These are phyloP conservation scores for Atopsyche davidsoni DNA, from an alignment of 1,140 invertebrate genomes.

Conservation along the genomic window DNA sequence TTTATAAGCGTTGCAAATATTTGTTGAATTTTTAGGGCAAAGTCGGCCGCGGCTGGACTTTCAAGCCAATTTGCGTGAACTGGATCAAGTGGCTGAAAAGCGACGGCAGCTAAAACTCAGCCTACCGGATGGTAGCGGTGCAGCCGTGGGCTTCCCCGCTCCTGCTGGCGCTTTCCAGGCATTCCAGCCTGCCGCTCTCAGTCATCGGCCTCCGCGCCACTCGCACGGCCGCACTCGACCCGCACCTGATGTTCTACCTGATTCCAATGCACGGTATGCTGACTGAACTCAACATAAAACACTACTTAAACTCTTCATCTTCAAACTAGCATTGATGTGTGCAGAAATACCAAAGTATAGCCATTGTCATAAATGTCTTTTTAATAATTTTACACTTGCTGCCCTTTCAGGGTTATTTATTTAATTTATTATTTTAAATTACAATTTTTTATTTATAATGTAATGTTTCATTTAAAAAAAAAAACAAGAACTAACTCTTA, in stretches of 20 bases:
- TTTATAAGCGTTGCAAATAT: background rate
- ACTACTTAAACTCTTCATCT: background rate
- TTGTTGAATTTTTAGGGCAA: conserved; percentile 13
- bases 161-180: conserved; percentile 10
- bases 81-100: conserved; percentile 16
- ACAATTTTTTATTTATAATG: too few species aligned
- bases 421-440: too few species aligned
- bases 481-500: too few species aligned
- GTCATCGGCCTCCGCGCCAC: conserved; percentile 10
- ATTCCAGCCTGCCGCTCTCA: conserved; percentile 15
- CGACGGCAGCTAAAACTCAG: conserved; percentile 20
- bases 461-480: too few species aligned
- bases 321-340: conserved; percentile 2
- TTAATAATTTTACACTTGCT: too few species aligned
- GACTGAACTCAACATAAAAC: background rate
- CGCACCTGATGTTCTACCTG: conserved; percentile 19
- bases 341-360: background rate
- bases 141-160: conserved; percentile 18
- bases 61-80: conserved; percentile 13
- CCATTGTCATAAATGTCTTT: background rate
- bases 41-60: conserved; percentile 21
- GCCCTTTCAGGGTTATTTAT: too few species aligned
- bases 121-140: conserved; percentile 7
- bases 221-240: conserved; percentile 17
- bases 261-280: conserved; percentile 24